These are phyloP conservation scores for Phoxinus phoxinus DNA, from an alignment of 2,113 vertebrate genomes.

Conservation along the genomic window DNA sequence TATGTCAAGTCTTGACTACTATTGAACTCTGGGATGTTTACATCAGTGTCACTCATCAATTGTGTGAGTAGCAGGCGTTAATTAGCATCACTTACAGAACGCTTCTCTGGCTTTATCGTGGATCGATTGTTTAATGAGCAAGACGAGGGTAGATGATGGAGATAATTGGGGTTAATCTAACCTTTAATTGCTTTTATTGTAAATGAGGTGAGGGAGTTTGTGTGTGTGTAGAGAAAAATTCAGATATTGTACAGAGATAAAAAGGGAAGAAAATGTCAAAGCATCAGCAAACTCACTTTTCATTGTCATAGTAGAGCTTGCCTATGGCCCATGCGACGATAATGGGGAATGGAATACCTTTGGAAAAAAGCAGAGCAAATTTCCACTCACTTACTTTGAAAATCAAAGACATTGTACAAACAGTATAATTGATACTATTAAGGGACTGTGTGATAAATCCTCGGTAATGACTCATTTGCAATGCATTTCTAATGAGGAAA, in stretches of 20 bases:
- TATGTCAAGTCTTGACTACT: neutral
- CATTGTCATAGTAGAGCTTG: conserved; percentile 62
- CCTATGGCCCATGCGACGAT: conserved; percentile 62
- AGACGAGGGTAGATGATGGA: neutral
- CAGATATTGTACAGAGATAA: neutral
- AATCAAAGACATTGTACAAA: conserved; percentile 48
- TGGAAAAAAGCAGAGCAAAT: conserved; percentile 17
- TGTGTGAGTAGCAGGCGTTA: neutral
- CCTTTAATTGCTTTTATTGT: conserved; percentile 15
- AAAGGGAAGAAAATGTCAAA: neutral
- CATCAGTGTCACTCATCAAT: neutral
- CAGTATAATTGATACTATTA: conserved; percentile 28
- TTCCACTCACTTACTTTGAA: conserved; percentile 8
- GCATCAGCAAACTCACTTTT: conserved; percentile 52
- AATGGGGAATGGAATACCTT: conserved; percentile 62
- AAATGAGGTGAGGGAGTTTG: neutral
- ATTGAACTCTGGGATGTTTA: neutral
- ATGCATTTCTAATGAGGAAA: conserved; percentile 25
- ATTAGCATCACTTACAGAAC: neutral
- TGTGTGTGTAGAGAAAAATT: neutral
- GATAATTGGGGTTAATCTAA: conserved; percentile 30
- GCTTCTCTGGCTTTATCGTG: neutral
- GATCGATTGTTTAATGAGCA: conserved; percentile 34
- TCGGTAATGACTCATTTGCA: conserved; percentile 5
- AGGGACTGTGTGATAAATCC: neutral